Base-by-base conservation (phyloP, 2,113 vertebrate species). In the Notarius quadriscutis region DNA sequence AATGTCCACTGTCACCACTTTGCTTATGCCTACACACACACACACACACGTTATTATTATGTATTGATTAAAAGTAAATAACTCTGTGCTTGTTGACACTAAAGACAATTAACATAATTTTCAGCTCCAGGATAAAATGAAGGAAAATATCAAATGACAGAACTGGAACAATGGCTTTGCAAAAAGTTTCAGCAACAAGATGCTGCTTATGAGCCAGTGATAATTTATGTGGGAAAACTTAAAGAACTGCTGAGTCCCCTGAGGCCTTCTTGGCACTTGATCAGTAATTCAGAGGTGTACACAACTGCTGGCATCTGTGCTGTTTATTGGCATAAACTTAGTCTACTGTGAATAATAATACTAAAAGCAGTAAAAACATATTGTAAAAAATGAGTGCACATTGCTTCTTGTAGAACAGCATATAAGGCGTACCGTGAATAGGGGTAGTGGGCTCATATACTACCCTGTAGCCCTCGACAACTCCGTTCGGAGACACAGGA, bases 1-100 rank as follows among this genome's bases (percentile, higher is more conserved):
- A 57, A 99, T 97, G 12, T 98, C 97, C 94, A 99, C 97, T 0
- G 97, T 99, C 93, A 99, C 97, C 91, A 98, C 96, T 93, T 98
- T 98, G 90, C 96, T 99, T 89, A 99, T 97, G 14, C 98, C 98
- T 99, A 50, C 27, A 41, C 75, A 82, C 0, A 87, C 86, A 84
- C 84, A 75, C 0, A 77, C 25, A 90, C 25, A 82, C 78, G 14
- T 2, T 12, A 10, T 12, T 51, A 30, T 50, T 79, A 86, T 83
- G 78, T 86, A 14, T 80, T 80, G 63, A 89, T 84, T 25, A 62
- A 34, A 80, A 80, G 55, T 3, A 86, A 86, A 71, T 75, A 84
- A 30, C 80, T 65, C 74, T 78, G 55, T 79, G 55, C 50, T 84
- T 86, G 85, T 89, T 80, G 85, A 86, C 80, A 78, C 57, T 53